These are phyloP conservation scores for Sciurus vulgaris DNA, from an alignment of 2,797 vertebrate genomes.

Conservation along the genomic window DNA sequence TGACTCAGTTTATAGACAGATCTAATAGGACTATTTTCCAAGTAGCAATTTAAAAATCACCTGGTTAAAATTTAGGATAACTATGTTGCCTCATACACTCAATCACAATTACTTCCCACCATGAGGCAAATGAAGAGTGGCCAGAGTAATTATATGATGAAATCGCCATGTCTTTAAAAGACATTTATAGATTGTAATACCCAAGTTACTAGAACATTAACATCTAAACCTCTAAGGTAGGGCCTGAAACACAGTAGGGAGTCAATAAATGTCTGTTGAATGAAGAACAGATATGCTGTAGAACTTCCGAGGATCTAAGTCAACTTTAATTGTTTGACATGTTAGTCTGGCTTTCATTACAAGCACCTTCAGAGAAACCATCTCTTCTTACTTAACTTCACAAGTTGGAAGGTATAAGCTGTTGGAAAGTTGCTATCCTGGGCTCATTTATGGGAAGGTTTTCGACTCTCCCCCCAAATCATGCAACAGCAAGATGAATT, in stretches of 20 bases:
- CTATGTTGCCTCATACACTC: not conserved
- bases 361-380: not conserved
- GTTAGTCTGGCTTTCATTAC: constrained; percentile 20
- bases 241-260: not conserved
- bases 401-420: constrained; percentile 10
- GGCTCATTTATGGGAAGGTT: not conserved
- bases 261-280: not conserved
- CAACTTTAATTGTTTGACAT: not conserved
- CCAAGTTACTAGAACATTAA: not conserved
- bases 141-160: not conserved
- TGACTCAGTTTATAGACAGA: constrained; percentile 30
- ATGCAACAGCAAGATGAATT: not conserved
- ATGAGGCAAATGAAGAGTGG: not conserved
- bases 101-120: not conserved
- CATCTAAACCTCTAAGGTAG: not conserved
- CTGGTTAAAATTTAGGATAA: constrained; percentile 17
- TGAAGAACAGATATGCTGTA: not conserved
- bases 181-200: not conserved
- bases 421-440: not conserved
- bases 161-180: not conserved
- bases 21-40: constrained; percentile 28
- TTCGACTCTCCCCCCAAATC: not conserved
- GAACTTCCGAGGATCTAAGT: not conserved
- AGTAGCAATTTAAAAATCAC: constrained; percentile 36
- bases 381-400: constrained; percentile 30